Percentiles rank a stretch among this genome's conserved stretches.
These are phyloP conservation scores for Acanthisitta chloris DNA, from an alignment of 2,113 vertebrate species.

Conservation along the genomic window DNA sequence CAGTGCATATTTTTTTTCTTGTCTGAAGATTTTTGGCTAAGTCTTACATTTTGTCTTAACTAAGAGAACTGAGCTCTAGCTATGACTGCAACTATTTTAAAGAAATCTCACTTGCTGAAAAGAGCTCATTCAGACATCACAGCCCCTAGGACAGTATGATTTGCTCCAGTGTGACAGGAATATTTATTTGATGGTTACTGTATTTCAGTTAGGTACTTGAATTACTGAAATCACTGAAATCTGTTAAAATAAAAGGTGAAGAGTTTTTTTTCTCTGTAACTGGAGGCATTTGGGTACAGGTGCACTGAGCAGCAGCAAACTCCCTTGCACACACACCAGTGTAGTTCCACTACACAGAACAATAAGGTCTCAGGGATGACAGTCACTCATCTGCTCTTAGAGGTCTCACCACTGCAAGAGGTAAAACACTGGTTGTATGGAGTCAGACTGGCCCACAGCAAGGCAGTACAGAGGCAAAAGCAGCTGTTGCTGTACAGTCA, in stretches of 20 bases:
- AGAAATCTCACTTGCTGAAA: neutral
- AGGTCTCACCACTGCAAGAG: neutral
- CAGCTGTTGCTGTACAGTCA: neutral
- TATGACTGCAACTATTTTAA: neutral
- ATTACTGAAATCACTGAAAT: neutral
- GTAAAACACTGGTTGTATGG: too few relatives aligned
- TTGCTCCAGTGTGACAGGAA: neutral
- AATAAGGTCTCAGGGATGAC: neutral
- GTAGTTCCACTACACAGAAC: neutral
- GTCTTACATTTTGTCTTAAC: neutral
- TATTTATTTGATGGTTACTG: neutral
- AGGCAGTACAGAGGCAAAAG: neutral
- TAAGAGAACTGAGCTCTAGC: neutral
- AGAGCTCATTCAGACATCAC: neutral
- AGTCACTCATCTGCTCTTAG: neutral
- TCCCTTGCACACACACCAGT: neutral
- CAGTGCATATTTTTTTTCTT: rapidly evolving
- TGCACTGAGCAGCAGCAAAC: neutral
- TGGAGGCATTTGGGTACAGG: neutral
- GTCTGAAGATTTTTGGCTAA: neutral
- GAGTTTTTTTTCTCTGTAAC: rapidly evolving
- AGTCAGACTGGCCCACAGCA: neutral
- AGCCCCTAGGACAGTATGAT: neutral
- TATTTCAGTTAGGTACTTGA: neutral
- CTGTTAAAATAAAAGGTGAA: neutral